phyloP scores from a whole-genome alignment of 2,113 vertebrate species.

The Macroglossus sobrinus region DNA sequence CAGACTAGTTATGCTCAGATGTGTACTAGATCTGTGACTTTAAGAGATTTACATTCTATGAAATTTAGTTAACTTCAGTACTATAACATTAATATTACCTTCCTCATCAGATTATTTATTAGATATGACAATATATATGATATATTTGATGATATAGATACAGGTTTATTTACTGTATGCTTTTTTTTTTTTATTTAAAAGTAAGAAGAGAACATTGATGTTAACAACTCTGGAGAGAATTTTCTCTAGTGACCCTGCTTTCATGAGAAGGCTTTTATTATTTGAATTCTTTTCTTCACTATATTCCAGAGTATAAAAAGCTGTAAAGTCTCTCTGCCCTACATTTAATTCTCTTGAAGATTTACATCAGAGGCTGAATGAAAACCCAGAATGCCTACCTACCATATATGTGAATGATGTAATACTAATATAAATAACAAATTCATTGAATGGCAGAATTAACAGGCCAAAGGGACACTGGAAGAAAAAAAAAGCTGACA shows the following conservation, averaged over 20 bases:
- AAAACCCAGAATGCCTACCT: not conserved
- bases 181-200: not conserved
- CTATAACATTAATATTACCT: not conserved
- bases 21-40: too few species aligned
- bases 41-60: not conserved
- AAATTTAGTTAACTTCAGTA: not conserved
- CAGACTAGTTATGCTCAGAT: not conserved
- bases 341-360: not conserved
- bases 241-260: not conserved
- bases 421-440: not conserved
- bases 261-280: not conserved
- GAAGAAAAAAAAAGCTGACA: not conserved
- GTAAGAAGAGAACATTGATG: not conserved
- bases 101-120: not conserved
- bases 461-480: not conserved
- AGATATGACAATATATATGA: not conserved
- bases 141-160: not conserved
- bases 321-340: not conserved
- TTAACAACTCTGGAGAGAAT: not conserved
- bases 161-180: not conserved
- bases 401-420: not conserved
- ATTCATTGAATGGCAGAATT: not conserved
- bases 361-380: not conserved
- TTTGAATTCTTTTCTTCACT: not conserved
- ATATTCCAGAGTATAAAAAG: not conserved